These are phyloP conservation scores for Ophion costatus DNA, from an alignment of 2,888 invertebrate species.

Conservation along the genomic window DNA sequence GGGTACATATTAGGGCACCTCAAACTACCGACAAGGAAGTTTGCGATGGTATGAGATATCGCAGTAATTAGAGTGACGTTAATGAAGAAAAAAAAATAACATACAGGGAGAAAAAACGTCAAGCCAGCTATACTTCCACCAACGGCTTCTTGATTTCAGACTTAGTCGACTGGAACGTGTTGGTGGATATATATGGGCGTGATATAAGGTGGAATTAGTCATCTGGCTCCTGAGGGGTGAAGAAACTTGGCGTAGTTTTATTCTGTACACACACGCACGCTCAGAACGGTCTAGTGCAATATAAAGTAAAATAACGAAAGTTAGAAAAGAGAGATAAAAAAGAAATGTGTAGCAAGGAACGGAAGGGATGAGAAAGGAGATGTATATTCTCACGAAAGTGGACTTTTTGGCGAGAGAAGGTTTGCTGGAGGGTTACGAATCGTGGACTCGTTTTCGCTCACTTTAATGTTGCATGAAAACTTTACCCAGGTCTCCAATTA, in stretches of 20 bases:
- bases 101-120: constrained; percentile 21
- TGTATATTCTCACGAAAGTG: constrained; percentile 30
- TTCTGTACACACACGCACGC: constrained; percentile 4
- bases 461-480: constrained; percentile 42
- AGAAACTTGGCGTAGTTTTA: constrained; percentile 16
- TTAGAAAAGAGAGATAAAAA: constrained; percentile 48
- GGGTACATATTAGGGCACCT: background rate
- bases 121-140: constrained; percentile 39
- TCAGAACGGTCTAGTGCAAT: constrained; percentile 48
- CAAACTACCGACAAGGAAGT: background rate
- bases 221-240: constrained; percentile 23
- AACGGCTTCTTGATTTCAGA: constrained; percentile 25
- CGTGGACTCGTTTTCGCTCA: constrained; percentile 42
- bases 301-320: constrained; percentile 65
- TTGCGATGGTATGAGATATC: constrained; percentile 41
- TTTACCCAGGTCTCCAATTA: constrained; percentile 41
- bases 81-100: constrained; percentile 45
- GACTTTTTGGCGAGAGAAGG: constrained; percentile 44
- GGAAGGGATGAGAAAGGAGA: background rate
- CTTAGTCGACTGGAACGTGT: constrained; percentile 32
- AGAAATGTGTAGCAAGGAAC: constrained; percentile 28
- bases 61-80: constrained; percentile 61
- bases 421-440: constrained; percentile 38
- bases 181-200: constrained; percentile 21
- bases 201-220: constrained; percentile 61